Conservation (phyloP, 2,888 invertebrate species). For the Agrochola macilenta region DNA sequence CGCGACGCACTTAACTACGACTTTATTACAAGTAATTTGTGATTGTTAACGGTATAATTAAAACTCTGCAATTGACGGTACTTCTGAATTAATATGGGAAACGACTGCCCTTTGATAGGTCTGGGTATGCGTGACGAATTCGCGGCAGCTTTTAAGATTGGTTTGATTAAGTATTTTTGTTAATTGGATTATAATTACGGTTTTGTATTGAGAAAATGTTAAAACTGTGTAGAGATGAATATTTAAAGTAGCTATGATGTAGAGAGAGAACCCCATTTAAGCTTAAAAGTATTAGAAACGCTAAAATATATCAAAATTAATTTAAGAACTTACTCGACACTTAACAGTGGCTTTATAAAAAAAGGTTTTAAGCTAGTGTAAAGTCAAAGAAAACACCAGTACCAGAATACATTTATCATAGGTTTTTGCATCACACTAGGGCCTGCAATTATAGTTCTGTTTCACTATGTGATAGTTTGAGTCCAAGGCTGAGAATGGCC, state of each 20-base stretch:
- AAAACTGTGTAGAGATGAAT: not conserved
- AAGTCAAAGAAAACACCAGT: not conserved
- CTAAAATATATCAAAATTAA: not conserved
- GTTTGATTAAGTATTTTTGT: slow-evolving; percentile 28
- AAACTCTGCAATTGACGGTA: slow-evolving; percentile 59
- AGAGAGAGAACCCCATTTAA: not conserved
- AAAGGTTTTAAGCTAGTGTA: not conserved
- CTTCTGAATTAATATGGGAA: slow-evolving; percentile 47
- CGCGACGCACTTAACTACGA: slow-evolving; percentile 68
- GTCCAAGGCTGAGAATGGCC: slow-evolving; percentile 63
- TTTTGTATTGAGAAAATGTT: not conserved
- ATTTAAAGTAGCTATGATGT: not conserved
- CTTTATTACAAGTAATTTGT: slow-evolving; percentile 80
- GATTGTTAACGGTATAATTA: slow-evolving; percentile 77
- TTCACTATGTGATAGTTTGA: slow-evolving; percentile 64
- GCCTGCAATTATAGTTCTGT: slow-evolving; percentile 60
- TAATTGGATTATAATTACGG: slow-evolving; percentile 2
- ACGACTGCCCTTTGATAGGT: slow-evolving; percentile 48
- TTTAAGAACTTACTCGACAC: not conserved
- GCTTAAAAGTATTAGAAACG: not conserved
- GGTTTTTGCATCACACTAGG: slow-evolving; percentile 48
- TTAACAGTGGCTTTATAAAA: not conserved
- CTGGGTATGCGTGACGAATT: slow-evolving; percentile 46
- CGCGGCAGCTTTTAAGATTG: slow-evolving; percentile 39
- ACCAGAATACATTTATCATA: slow-evolving; percentile 55